Conservation (phyloP, 2,113 vertebrate genomes). For the Caranx melampygus region DNA sequence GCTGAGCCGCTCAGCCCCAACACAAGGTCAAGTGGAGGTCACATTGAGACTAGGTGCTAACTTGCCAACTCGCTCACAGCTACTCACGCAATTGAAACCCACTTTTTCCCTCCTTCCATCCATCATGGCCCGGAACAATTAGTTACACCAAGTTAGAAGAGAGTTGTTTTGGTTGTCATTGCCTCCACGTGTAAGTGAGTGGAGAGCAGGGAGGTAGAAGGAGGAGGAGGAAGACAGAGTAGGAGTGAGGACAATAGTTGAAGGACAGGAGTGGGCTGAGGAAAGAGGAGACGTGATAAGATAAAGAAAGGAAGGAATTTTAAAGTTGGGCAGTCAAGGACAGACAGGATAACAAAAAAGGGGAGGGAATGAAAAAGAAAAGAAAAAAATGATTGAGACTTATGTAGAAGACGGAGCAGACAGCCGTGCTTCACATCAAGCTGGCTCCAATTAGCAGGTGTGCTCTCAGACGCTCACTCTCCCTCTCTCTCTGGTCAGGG, state of each 20-base stretch:
- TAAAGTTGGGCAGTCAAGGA: slow-evolving; percentile 40
- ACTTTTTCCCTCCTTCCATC: slow-evolving; percentile 49
- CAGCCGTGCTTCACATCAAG: slow-evolving; percentile 91
- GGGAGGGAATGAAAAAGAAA: slow-evolving; percentile 29
- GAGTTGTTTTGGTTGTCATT: slow-evolving; percentile 66
- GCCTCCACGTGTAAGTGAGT: slow-evolving; percentile 82
- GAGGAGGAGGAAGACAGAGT: slow-evolving; percentile 46
- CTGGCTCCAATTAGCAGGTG: slow-evolving; percentile 99
- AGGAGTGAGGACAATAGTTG: slow-evolving; percentile 17
- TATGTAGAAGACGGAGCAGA: slow-evolving; percentile 86
- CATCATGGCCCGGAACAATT: slow-evolving; percentile 85
- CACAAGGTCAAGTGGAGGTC: slow-evolving; percentile 84
- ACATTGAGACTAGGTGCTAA: slow-evolving; percentile 94
- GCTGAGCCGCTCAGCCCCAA: slow-evolving; percentile 68
- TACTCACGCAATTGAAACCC: slow-evolving; percentile 82
- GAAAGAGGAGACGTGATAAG: neutral
- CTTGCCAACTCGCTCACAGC: slow-evolving; percentile 97
- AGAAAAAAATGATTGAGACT: slow-evolving; percentile 32
- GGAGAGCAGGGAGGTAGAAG: slow-evolving; percentile 59
- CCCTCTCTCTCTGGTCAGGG: slow-evolving; percentile 66
- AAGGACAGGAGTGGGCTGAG: slow-evolving; percentile 33
- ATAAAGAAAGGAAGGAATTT: slow-evolving; percentile 8
- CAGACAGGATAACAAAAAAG: slow-evolving; percentile 66
- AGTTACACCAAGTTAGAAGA: slow-evolving; percentile 84
- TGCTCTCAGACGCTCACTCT: slow-evolving; percentile 86